Evolutionary conservation across 2,113 vertebrate species (phyloP).

Genomic region (Pholis gunnellus): DNA sequence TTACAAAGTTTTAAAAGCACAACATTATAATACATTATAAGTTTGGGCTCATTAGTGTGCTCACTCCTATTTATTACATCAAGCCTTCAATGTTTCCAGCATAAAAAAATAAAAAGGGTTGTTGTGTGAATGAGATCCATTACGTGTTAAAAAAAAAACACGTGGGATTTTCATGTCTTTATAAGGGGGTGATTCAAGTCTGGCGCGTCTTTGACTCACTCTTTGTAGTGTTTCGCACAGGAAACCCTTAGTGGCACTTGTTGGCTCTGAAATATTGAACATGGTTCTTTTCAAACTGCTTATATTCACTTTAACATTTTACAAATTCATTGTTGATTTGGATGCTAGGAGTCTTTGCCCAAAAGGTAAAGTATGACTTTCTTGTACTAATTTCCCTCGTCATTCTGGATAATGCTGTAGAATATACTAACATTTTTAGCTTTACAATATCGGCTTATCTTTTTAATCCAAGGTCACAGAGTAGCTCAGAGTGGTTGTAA

Average conservation of each 20-base stretch:
- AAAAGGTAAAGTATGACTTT: slow-evolving; percentile 61
- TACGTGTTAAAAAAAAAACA: background rate
- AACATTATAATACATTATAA: background rate
- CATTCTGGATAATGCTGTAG: background rate
- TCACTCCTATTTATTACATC: background rate
- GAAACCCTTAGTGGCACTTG: background rate
- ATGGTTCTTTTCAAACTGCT: slow-evolving; percentile 51
- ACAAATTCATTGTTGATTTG: background rate
- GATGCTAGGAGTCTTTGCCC: background rate
- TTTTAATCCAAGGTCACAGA: slow-evolving; percentile 48
- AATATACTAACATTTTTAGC: background rate
- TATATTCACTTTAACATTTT: slow-evolving; percentile 36
- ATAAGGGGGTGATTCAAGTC: background rate
- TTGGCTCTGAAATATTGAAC: background rate
- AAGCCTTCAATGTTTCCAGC: background rate
- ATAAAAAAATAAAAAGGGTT: background rate
- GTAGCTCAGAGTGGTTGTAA: rapidly evolving
- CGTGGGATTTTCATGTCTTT: background rate
- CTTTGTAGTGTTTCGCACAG: background rate
- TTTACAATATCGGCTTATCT: background rate
- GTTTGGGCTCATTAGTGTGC: background rate
- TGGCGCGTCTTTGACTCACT: background rate
- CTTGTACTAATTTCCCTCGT: background rate
- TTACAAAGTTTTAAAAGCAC: background rate
- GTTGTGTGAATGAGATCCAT: background rate